Percentiles rank a stretch among this genome's conserved stretches.
Conservation (phyloP, 2,888 invertebrate genomes). For the Brachyptera risi region DNA sequence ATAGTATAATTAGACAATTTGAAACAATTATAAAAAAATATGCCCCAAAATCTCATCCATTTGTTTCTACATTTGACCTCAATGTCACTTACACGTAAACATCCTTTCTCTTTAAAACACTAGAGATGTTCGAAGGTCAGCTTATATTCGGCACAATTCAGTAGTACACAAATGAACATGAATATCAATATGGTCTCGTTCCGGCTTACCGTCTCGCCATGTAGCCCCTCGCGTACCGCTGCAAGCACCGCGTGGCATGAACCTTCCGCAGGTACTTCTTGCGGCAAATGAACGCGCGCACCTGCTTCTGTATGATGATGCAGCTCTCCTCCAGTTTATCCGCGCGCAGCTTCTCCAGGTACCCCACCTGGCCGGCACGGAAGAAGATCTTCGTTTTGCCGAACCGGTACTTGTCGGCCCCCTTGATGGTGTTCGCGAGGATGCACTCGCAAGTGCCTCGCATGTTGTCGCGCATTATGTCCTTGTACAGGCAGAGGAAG, state of each 20-base stretch:
- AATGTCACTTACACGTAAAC: too few relatives aligned
- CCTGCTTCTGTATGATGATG: slow-evolving; percentile 87
- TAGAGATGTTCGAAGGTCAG: too few relatives aligned
- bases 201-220: slow-evolving; percentile 69
- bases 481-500: slow-evolving; percentile 72
- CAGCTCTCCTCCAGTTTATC: slow-evolving; percentile 79
- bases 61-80: too few relatives aligned
- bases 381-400: slow-evolving; percentile 99
- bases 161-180: too few relatives aligned
- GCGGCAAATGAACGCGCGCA: slow-evolving; percentile 76
- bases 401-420: slow-evolving; percentile 90
- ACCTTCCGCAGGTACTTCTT: slow-evolving; percentile 66
- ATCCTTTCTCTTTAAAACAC: too few relatives aligned
- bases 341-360: slow-evolving; percentile 77
- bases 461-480: slow-evolving; percentile 71
- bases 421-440: slow-evolving; percentile 65
- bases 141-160: too few relatives aligned
- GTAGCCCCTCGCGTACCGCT: slow-evolving; percentile 75
- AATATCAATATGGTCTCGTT: too few relatives aligned
- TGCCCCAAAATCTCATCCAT: too few relatives aligned
- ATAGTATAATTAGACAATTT: too few relatives aligned
- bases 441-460: slow-evolving; percentile 76
- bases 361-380: slow-evolving; percentile 77
- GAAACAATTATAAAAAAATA: too few relatives aligned
- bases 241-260: slow-evolving; percentile 64